Conservation (phyloP, 2,888 invertebrate genomes). For the Nysson spinosus region DNA sequence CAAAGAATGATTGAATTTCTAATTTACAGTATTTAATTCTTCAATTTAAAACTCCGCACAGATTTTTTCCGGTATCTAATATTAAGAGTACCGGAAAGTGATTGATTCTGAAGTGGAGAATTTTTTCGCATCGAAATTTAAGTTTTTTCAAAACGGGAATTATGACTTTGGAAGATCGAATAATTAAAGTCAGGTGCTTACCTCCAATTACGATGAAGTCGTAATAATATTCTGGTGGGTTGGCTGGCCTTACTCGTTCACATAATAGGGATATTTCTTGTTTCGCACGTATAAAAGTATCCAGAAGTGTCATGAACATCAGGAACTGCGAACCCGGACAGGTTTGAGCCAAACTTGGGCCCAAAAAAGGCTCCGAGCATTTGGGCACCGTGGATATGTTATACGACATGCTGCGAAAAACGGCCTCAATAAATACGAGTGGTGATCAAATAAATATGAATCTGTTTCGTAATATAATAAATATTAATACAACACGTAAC, state of each 20-base stretch:
- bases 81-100: too few relatives aligned
- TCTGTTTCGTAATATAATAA: too few relatives aligned
- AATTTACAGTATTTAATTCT: too few relatives aligned
- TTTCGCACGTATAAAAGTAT: conserved; percentile 80
- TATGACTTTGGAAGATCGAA: too few relatives aligned
- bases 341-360: conserved; percentile 80
- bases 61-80: too few relatives aligned
- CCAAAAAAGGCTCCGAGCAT: conserved; percentile 80
- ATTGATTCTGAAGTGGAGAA: too few relatives aligned
- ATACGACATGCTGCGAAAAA: conserved; percentile 67
- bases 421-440: not conserved
- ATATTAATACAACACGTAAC: too few relatives aligned
- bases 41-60: too few relatives aligned
- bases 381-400: conserved; percentile 59
- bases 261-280: conserved; percentile 78
- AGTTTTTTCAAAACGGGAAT: too few relatives aligned
- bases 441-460: too few relatives aligned
- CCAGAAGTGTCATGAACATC: conserved; percentile 83
- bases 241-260: conserved; percentile 79
- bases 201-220: conserved; percentile 84
- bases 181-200: conserved; percentile 56
- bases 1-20: too few relatives aligned
- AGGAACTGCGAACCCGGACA: conserved; percentile 82
- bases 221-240: conserved; percentile 79
- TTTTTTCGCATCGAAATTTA: too few relatives aligned